Evolutionary conservation across 2,888 invertebrate genomes (phyloP).

Genomic region (Dione vanillae): DNA sequence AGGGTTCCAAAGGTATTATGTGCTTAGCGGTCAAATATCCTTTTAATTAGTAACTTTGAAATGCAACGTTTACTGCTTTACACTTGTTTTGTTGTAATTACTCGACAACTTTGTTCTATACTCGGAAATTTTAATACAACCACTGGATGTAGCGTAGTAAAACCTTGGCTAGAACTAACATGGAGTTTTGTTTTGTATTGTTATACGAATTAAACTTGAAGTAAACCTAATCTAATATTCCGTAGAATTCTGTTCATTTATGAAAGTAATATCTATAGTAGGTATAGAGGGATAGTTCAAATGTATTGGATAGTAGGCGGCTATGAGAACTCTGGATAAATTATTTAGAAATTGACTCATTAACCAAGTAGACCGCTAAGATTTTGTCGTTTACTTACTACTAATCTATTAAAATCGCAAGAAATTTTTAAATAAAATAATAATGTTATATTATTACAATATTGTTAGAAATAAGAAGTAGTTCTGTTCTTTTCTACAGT

Average conservation of each 20-base stretch:
- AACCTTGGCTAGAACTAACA: neutral
- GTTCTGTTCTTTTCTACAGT: no score
- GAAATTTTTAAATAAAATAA: no score
- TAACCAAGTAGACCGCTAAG: no score
- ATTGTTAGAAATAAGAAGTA: no score
- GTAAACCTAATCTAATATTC: slow-evolving; percentile 1
- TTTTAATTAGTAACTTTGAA: slow-evolving; percentile 36
- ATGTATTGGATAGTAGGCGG: no score
- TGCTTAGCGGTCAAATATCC: slow-evolving; percentile 13
- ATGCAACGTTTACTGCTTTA: slow-evolving; percentile 5
- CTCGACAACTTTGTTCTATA: slow-evolving; percentile 4
- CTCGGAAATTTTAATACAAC: slow-evolving; percentile 1
- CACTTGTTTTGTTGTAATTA: slow-evolving; percentile 11
- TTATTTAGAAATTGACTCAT: no score
- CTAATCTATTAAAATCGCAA: no score
- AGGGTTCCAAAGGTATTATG: slow-evolving; percentile 15
- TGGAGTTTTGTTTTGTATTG: neutral
- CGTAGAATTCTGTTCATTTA: neutral
- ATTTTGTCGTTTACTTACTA: no score
- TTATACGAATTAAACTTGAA: slow-evolving; percentile 8
- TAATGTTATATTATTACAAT: no score
- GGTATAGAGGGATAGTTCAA: no score
- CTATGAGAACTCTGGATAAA: no score
- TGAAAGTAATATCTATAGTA: neutral
- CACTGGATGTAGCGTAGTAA: neutral